Evolutionary conservation across 92 coral and sea anemone genomes (phyloP).

Genomic region (Virgularia gustaviana): DNA sequence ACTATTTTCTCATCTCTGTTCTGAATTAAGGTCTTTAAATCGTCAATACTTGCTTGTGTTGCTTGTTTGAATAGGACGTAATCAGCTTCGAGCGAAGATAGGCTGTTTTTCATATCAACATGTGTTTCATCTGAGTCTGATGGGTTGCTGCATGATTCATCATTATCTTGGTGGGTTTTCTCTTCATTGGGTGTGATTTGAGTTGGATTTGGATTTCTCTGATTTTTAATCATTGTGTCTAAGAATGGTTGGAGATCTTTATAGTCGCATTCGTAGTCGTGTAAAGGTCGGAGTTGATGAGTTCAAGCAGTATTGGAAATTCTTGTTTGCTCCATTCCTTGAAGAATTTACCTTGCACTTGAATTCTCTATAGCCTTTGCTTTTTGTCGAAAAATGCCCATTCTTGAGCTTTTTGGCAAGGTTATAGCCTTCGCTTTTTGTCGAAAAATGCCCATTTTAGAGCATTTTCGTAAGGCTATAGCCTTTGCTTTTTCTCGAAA

Average conservation of each 20-base stretch:
- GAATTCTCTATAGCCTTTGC: too few relatives aligned
- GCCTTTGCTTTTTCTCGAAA: too few relatives aligned
- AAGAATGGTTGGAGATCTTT: background rate
- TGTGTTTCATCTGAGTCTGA: constrained; percentile 7
- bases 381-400: background rate
- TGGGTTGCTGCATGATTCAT: background rate
- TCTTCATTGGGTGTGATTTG: background rate
- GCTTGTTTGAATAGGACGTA: too few relatives aligned
- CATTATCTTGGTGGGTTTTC: background rate
- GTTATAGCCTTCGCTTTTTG: too few relatives aligned
- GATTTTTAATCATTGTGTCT: too few relatives aligned
- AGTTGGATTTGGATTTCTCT: background rate
- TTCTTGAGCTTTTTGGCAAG: too few relatives aligned
- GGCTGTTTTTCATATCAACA: constrained; percentile 4
- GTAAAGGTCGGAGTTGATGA: background rate
- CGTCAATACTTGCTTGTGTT: too few relatives aligned
- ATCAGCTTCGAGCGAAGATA: too few relatives aligned
- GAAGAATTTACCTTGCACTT: constrained; percentile 30
- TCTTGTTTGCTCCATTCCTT: constrained; percentile 4
- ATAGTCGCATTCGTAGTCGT: background rate
- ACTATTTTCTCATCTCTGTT: too few relatives aligned
- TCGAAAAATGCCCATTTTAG: too few relatives aligned
- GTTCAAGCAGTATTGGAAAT: background rate
- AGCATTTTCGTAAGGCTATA: too few relatives aligned
- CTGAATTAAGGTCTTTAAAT: too few relatives aligned